phyloP scores from a whole-genome alignment of 2,888 invertebrate species.

The Dryadula phaetusa region DNA sequence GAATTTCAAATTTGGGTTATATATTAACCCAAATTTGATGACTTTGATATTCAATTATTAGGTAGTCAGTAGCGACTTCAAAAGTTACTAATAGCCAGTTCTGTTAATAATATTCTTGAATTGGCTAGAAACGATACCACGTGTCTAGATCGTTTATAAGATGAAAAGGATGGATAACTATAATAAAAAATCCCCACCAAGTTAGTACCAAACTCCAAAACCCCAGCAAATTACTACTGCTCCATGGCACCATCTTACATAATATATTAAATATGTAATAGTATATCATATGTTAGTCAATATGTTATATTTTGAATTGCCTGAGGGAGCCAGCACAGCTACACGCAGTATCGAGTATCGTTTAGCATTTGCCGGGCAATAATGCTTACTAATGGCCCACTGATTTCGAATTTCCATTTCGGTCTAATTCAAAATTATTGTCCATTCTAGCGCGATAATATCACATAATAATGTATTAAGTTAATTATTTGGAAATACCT shows the following conservation, averaged over 20 bases:
- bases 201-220: neutral
- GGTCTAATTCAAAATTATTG: slow-evolving; percentile 30
- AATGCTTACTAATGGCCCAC: slow-evolving; percentile 34
- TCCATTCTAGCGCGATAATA: slow-evolving; percentile 5
- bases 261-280: neutral
- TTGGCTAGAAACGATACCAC: too few species aligned
- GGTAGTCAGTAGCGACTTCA: too few species aligned
- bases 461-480: slow-evolving; percentile 24
- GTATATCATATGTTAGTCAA: neutral
- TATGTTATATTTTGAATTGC: slow-evolving; percentile 22
- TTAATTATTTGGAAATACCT: slow-evolving; percentile 15
- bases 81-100: too few species aligned
- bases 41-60: too few species aligned
- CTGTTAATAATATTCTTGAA: too few species aligned
- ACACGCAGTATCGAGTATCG: slow-evolving; percentile 24
- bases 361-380: slow-evolving; percentile 30
- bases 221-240: neutral
- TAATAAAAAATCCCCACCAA: too few species aligned
- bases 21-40: too few species aligned
- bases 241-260: neutral
- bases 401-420: slow-evolving; percentile 38
- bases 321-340: slow-evolving; percentile 23
- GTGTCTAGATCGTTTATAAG: too few species aligned
- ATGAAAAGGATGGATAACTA: too few species aligned
- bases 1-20: too few species aligned